Base-by-base conservation (phyloP, 2,888 invertebrate species). In the Ashinkailepas kermadecensis region DNA sequence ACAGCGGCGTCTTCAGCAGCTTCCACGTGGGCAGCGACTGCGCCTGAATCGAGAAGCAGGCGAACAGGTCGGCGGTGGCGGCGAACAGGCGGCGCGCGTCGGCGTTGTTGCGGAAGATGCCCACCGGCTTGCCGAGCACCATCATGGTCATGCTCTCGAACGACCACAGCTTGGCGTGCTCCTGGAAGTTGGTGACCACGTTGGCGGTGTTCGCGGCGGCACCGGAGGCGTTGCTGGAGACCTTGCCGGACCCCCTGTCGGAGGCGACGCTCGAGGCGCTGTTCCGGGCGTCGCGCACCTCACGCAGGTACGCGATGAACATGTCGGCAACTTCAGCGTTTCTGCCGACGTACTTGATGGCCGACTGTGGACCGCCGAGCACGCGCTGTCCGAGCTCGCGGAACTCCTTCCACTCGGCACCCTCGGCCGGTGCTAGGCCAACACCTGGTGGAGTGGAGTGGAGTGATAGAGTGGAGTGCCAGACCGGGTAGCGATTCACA, bases 81-180 rank as follows among this genome's bases (percentile, higher is more conserved):
- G 54, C 18, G 74, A 74, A 74, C 2, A 74, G 74, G 4, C 74
- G 74, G 54, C 9, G 10, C 18, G 74, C 74, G 21, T 56, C 74
- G 54, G 54, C 74, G 18, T 74, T 12, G 54, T 15, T 11, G 9
- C 56, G 54, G 74, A 21, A 74, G 74, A 74, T 74, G 74, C 74
- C 74, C 1, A 74, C 56, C 18, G 74, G 54, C 7, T n/a, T 18
- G 18, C 74, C 74, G 3, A 74, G 56, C 4, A 54, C 74, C 74
- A 74, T 74, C 74, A 56, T 54, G 74, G 54, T 74, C 74, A 74
- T 74, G 56, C 74, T 74, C 74, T 74, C 74, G 56, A 74, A 74
- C 18, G 74, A 54, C 74, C 74, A 74, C 18, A 74, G 74, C 74
- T 74, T 74, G 54, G 74, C 74, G 13, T 3, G 21, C 18, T 74